Conservation (phyloP, 2,888 invertebrate genomes). For the Ferrisia virgata region DNA sequence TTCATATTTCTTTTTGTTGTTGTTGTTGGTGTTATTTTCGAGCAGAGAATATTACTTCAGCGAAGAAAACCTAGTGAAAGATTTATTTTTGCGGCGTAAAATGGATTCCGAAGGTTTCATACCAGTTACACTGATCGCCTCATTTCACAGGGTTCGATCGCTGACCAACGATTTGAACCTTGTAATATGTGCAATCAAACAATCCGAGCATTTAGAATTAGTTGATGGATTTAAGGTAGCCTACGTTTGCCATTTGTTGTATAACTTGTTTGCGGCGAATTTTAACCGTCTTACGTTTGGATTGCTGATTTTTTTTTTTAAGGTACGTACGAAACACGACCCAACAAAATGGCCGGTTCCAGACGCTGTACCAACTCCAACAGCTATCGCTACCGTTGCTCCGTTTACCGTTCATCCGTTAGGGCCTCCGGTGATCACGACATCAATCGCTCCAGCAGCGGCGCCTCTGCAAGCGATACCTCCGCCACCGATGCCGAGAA, state of each 20-base stretch:
- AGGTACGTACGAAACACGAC: slow-evolving; percentile 79
- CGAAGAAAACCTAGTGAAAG: slow-evolving; percentile 88
- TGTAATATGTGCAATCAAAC: slow-evolving; percentile 79
- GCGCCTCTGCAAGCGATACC: slow-evolving; percentile 48
- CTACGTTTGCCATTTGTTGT: no score
- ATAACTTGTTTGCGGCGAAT: no score
- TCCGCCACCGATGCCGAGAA: slow-evolving; percentile 45
- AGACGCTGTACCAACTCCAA: slow-evolving; percentile 55
- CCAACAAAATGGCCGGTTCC: slow-evolving; percentile 86
- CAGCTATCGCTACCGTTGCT: slow-evolving; percentile 35
- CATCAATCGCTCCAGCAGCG: slow-evolving; percentile 47
- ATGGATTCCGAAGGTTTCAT: slow-evolving; percentile 94
- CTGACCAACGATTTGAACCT: slow-evolving; percentile 80
- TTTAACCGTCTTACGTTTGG: not conserved
- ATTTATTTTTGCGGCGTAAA: slow-evolving; percentile 93
- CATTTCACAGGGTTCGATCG: slow-evolving; percentile 89
- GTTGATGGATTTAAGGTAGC: slow-evolving; percentile 69
- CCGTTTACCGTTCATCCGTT: slow-evolving; percentile 50
- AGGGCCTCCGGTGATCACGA: slow-evolving; percentile 49
- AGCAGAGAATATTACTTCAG: slow-evolving; percentile 99
- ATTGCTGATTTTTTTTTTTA: slow-evolving; percentile 40
- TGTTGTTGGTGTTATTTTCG: no score
- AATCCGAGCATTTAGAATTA: slow-evolving; percentile 69
- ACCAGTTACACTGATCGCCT: slow-evolving; percentile 88
- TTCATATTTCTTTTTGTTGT: not conserved